phyloP scores from a whole-genome alignment of 2,113 vertebrate species.

The Pteruthius melanotis region DNA sequence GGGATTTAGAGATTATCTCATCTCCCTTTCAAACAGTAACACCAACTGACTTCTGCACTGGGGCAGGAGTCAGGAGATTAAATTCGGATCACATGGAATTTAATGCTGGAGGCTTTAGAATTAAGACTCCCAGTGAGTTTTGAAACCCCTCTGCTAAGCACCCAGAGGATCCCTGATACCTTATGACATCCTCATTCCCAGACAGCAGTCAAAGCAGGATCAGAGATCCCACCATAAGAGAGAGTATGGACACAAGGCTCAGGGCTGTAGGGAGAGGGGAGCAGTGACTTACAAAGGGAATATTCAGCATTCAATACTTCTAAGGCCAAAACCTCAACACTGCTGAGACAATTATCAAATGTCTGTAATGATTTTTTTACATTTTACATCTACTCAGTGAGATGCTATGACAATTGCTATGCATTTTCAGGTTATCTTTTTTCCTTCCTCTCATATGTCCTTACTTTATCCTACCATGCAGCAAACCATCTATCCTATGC shows the following conservation, averaged over 20 bases:
- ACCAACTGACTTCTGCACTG: not conserved
- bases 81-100: not conserved
- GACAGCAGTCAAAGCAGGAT: not conserved
- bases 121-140: not conserved
- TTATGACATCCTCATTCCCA: not conserved
- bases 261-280: not conserved
- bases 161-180: not conserved
- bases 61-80: not conserved
- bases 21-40: constrained; percentile 18
- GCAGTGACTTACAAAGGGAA: not conserved
- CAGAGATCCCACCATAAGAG: accelerated
- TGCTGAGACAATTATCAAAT: not conserved
- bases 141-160: not conserved
- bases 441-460: not conserved
- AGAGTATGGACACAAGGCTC: not conserved
- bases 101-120: not conserved
- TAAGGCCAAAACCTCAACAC: not conserved
- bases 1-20: constrained; percentile 28
- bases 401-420: not conserved
- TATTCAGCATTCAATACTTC: not conserved
- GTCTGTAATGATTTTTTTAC: not conserved
- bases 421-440: not conserved
- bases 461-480: not conserved
- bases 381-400: not conserved
- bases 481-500: not conserved